These are phyloP conservation scores for Bombus cullumanus DNA, from an alignment of 1,140 invertebrate species.

Conservation along the genomic window DNA sequence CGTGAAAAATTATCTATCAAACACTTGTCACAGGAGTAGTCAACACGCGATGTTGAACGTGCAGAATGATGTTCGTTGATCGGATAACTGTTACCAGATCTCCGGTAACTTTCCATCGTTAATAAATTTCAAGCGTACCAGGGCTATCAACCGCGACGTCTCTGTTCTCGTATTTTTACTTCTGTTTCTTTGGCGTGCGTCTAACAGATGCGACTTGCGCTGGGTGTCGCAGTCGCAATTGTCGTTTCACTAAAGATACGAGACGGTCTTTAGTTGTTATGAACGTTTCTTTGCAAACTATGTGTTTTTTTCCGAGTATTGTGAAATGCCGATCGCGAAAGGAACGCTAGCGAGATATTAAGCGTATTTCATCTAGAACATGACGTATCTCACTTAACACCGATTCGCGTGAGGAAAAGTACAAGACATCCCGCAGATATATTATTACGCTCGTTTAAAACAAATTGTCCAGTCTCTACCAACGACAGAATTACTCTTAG, in stretches of 20 bases:
- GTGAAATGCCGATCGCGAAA: not conserved
- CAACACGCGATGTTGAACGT: too few species aligned
- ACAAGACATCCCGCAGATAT: too few species aligned
- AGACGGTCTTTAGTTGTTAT: not conserved
- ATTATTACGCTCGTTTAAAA: not conserved
- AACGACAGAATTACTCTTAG: not conserved
- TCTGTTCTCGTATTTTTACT: constrained; percentile 1
- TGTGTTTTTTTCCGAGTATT: not conserved
- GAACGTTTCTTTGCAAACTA: not conserved
- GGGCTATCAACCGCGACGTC: not conserved
- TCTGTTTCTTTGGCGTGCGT: not conserved
- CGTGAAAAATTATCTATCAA: not conserved
- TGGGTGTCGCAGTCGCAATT: too few species aligned
- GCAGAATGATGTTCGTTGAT: not conserved
- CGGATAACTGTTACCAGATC: constrained; percentile 11
- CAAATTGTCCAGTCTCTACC: not conserved
- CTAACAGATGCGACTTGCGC: constrained; percentile 9
- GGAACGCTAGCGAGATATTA: not conserved
- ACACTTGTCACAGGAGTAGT: too few species aligned
- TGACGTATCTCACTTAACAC: not conserved
- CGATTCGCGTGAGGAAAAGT: not conserved
- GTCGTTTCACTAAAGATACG: not conserved
- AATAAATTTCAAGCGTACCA: constrained; percentile 10
- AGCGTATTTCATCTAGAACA: not conserved
- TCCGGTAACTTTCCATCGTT: constrained; percentile 7